Base-by-base conservation (phyloP, 92 coral and sea anemone genomes). In the Siderastrea radians region DNA sequence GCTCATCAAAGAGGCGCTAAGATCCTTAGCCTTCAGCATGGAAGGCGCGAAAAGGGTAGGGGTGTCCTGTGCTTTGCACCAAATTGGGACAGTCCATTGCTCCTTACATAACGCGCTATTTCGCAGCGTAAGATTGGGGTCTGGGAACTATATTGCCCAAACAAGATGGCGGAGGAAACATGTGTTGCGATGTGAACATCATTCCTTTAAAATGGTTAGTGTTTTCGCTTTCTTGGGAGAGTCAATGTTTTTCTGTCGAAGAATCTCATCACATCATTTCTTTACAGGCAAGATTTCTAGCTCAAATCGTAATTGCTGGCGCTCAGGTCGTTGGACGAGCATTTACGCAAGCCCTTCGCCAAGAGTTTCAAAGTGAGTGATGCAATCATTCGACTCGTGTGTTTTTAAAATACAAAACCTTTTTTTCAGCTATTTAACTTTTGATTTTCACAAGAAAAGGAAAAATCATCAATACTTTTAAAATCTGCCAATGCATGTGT, bases 291-390 rank as follows among this genome's bases (percentile, higher is more conserved):
- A 92, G 91, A 81, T 97, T 97, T 74, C 84, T 97, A 61, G 99
- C 98, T 17, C 98, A 97, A 91, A 97, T 97, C 19, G 92, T 97
- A 51, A 88, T 97, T n/a, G 94, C 95, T 5, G 99, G 99, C 13
- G 99, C 98, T 4, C 99, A 97, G 84, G 98, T 97, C 26, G 88
- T 97, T 19, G 99, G 95, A 26, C 90, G 99, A 59, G 99, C 99
- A 6, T 97, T 97, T 72, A 94, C 99, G 7, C 98, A 97, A 80
- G 99, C 99, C 15, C 93, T 97, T 49, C 94, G 95, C 68, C 99
- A 97, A 74, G 99, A 97, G 85, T 97, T 97, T 90, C 99, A 95
- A 86, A 95, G 99, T 97, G 76, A 95, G 99, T 87, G 74, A 58
- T 87, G 89, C 90, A 86, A 68, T 72, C 63, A 13, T 11, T 72